Base-by-base conservation (phyloP, 2,113 vertebrate species). In the Syrmaticus mikado region DNA sequence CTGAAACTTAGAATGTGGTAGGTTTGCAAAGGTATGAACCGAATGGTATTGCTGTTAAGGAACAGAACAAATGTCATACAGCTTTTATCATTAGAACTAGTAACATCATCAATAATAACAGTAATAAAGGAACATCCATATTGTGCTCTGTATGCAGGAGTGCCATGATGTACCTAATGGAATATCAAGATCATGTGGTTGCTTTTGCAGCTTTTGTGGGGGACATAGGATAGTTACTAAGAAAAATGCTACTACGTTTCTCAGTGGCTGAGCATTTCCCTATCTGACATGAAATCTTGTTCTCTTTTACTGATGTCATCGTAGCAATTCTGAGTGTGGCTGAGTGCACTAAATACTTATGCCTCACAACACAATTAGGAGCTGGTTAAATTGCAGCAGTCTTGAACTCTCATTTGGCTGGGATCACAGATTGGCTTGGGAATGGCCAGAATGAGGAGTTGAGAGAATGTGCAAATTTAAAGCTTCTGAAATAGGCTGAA, bases 61-160 rank as follows among this genome's bases (percentile, higher is more conserved):
- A 77, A 67, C 14, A 8, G 73, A 53, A 70, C 32, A 8, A 40
- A 24, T 53, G 11, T n/a, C 25, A 43, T 1, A n/a, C 52, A 83
- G 32, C 18, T 36, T 10, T 53, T 60, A 43, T 64, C 8, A 38
- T 53, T 64, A 77, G 45, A 87, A 87, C 73, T 53, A 68, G 45
- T 45, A 74, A 25, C 5, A 58, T 62, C 32, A 28, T 21, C 28
- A 52, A 14, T 19, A 66, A 30, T 5, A 70, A 27, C 12, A 25
- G 11, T 19, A 41, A 11, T 21, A 55, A 73, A 84, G 46, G 40
- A 79, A 34, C 8, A 15, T 71, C 74, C 1, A 1, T 27, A 16
- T 34, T 0, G 0, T 2, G 0, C 75, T 34, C 64, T 2, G 1
- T 11, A 4, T 72, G 84, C 41, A 32, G 41, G 53, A 48, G 9